phyloP scores from a whole-genome alignment of 2,888 invertebrate species.

The Nomada lathburiana region DNA sequence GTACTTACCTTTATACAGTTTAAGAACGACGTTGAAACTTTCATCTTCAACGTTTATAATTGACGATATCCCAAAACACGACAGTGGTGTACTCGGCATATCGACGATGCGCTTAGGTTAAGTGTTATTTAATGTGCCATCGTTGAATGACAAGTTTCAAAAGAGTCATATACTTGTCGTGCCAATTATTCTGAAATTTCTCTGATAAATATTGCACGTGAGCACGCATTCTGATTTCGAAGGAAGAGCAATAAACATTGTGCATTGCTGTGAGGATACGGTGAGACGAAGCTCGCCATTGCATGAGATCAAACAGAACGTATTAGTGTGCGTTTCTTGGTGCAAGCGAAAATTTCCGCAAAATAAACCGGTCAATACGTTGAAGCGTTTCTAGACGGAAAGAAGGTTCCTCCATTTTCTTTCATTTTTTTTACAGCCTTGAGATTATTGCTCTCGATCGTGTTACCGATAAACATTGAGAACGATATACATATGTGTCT shows the following conservation, averaged over 20 bases:
- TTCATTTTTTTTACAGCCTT: slow-evolving; percentile 1
- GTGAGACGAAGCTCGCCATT: slow-evolving; percentile 42
- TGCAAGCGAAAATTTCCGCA: slow-evolving; percentile 28
- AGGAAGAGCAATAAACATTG: slow-evolving; percentile 15
- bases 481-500: not conserved
- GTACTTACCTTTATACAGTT: slow-evolving; percentile 22
- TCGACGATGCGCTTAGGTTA: slow-evolving; percentile 50
- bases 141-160: slow-evolving; percentile 33
- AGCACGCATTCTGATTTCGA: not conserved
- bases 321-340: slow-evolving; percentile 33
- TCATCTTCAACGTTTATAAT: slow-evolving; percentile 34
- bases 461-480: slow-evolving; percentile 19
- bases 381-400: slow-evolving; percentile 2
- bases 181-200: slow-evolving; percentile 19
- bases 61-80: slow-evolving; percentile 2
- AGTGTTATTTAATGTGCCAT: slow-evolving; percentile 34
- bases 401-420: not conserved
- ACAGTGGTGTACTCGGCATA: slow-evolving; percentile 24
- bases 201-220: not conserved
- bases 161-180: slow-evolving; percentile 2
- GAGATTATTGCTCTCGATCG: slow-evolving; percentile 15
- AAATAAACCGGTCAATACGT: slow-evolving; percentile 49
- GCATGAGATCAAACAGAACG: slow-evolving; percentile 40
- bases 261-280: slow-evolving; percentile 14
- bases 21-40: slow-evolving; percentile 18